These are phyloP conservation scores for Strigops habroptila DNA, from an alignment of 2,113 vertebrate genomes.

Conservation along the genomic window DNA sequence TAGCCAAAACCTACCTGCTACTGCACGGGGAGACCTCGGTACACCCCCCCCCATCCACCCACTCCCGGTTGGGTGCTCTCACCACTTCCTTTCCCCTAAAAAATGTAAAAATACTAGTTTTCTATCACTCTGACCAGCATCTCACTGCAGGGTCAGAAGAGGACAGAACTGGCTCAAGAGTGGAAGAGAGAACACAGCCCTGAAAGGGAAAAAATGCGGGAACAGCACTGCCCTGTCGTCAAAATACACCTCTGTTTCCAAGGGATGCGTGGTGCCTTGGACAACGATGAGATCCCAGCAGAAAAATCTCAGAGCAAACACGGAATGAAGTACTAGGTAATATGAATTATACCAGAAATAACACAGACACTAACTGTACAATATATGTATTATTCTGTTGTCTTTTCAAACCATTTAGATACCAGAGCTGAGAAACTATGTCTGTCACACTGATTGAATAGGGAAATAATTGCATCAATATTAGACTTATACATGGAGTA, in stretches of 20 bases:
- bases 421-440: not conserved
- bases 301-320: not conserved
- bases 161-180: not conserved
- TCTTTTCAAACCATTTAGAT: not conserved
- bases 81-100: not conserved
- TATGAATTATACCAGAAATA: not conserved
- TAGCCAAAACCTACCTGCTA: not conserved
- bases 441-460: not conserved
- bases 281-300: not conserved
- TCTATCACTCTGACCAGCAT: not conserved
- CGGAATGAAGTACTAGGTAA: accelerated
- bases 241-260: not conserved
- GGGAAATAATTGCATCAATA: not conserved
- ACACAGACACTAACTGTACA: not conserved
- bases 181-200: not conserved
- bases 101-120: not conserved
- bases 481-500: not conserved
- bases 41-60: not conserved
- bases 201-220: not conserved
- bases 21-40: accelerated
- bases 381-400: not conserved
- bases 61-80: not conserved
- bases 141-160: not conserved
- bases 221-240: not conserved
- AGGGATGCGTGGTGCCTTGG: not conserved